phyloP scores from a whole-genome alignment of 2,113 vertebrate genomes.

The Phocoena sinus region DNA sequence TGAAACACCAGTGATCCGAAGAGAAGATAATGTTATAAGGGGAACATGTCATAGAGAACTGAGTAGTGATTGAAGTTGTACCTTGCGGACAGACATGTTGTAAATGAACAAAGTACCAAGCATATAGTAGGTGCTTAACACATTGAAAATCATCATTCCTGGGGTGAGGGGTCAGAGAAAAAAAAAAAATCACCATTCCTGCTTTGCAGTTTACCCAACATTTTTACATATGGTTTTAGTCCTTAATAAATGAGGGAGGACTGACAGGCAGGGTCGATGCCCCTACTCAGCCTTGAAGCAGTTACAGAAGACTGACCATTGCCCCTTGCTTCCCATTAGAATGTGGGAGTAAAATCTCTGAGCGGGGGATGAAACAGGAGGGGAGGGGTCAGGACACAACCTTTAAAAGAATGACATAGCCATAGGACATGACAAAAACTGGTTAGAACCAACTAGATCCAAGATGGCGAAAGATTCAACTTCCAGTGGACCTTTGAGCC shows the following conservation, averaged over 20 bases:
- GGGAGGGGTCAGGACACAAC: neutral
- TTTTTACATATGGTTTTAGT: neutral
- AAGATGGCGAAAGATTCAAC: neutral
- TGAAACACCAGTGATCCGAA: neutral
- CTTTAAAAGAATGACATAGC: neutral
- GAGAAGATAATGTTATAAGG: neutral
- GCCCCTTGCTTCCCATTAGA: neutral
- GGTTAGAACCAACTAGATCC: neutral
- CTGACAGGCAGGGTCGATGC: neutral
- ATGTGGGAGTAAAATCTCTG: neutral
- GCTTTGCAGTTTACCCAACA: neutral
- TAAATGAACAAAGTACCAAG: neutral
- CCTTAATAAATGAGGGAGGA: neutral
- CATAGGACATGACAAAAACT: neutral
- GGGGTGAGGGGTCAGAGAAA: neutral
- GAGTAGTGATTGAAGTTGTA: neutral
- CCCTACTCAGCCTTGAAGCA: neutral
- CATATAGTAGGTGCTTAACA: neutral
- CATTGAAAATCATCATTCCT: neutral
- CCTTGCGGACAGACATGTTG: neutral
- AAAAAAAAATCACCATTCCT: neutral
- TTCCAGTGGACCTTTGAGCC: neutral
- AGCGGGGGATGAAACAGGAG: neutral
- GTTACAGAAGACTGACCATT: neutral
- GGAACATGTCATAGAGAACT: neutral